These are phyloP conservation scores for Pantherophis guttatus DNA, from an alignment of 2,113 vertebrate genomes.

Conservation along the genomic window DNA sequence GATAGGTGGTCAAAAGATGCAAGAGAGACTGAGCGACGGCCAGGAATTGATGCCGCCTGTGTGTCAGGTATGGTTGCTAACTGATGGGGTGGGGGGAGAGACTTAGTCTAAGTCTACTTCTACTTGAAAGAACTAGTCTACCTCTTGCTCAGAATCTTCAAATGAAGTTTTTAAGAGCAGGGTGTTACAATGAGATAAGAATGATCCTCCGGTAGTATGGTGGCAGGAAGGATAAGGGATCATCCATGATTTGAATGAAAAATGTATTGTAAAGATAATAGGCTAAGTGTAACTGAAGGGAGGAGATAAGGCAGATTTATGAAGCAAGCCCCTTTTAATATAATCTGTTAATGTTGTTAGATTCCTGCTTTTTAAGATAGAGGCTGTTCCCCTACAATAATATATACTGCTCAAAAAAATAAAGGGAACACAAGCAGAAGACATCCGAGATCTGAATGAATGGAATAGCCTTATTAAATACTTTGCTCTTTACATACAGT, in stretches of 20 bases:
- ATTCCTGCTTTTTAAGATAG: not conserved
- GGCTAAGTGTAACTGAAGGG: not conserved
- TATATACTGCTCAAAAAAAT: too few species aligned
- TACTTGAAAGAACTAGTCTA: not conserved
- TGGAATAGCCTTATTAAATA: too few species aligned
- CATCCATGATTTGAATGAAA: not conserved
- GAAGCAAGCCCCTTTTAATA: not conserved
- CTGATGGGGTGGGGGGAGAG: not conserved
- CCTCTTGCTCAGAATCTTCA: too few species aligned
- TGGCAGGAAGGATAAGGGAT: not conserved
- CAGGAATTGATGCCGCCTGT: not conserved
- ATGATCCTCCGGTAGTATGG: not conserved
- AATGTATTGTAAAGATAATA: not conserved
- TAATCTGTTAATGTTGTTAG: not conserved
- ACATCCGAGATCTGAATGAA: too few species aligned
- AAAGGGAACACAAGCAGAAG: too few species aligned
- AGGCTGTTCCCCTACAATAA: not conserved
- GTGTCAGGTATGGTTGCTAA: not conserved
- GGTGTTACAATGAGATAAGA: not conserved
- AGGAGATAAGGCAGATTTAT: not conserved
- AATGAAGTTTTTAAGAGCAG: not conserved
- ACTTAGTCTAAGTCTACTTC: too few species aligned
- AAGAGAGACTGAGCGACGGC: not conserved
- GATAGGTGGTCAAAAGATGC: not conserved
- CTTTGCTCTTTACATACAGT: too few species aligned